Percentiles rank a stretch among this genome's conserved stretches.
Evolutionary conservation across 2,888 invertebrate species (phyloP).

Genomic region (Cryptops parisi): DNA sequence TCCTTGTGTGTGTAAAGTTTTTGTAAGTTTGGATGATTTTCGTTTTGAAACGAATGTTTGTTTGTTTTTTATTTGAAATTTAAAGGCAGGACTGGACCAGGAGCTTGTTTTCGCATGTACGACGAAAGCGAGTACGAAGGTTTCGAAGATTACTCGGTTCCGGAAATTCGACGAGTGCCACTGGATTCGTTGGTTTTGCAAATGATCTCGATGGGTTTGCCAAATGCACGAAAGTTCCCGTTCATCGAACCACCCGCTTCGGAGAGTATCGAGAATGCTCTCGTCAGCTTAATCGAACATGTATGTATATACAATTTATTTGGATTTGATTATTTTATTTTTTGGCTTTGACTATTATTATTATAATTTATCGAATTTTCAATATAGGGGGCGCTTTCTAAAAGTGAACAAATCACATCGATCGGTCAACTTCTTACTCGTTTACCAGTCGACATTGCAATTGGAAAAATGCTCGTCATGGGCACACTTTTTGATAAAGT

Average conservation of each 20-base stretch:
- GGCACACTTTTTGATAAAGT: conserved; percentile 78
- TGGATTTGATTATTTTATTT: conserved; percentile 4
- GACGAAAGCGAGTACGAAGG: conserved; percentile 63
- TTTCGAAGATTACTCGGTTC: conserved; percentile 71
- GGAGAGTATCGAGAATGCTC: conserved; percentile 69
- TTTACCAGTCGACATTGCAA: conserved; percentile 83
- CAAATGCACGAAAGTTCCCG: conserved; percentile 79
- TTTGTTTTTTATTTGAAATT: too few species aligned
- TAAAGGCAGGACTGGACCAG: conserved; percentile 64
- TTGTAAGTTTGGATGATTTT: too few species aligned
- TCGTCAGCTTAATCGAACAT: conserved; percentile 73
- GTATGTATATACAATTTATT: conserved; percentile 31
- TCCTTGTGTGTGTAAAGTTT: too few species aligned
- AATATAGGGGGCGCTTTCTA: conserved; percentile 60
- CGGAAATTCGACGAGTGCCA: conserved; percentile 87
- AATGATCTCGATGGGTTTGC: conserved; percentile 88
- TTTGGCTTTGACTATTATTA: too few species aligned
- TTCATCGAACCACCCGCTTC: conserved; percentile 84
- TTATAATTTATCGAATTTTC: conserved; percentile 9
- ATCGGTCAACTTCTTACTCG: conserved; percentile 73
- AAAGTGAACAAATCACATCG: conserved; percentile 65
- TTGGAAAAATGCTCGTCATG: conserved; percentile 91
- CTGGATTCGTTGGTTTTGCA: conserved; percentile 77
- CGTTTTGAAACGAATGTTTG: too few species aligned
- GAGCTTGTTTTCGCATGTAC: conserved; percentile 82